phyloP scores from a whole-genome alignment of 2,797 vertebrate genomes.

The Adrianichthys oophorus region DNA sequence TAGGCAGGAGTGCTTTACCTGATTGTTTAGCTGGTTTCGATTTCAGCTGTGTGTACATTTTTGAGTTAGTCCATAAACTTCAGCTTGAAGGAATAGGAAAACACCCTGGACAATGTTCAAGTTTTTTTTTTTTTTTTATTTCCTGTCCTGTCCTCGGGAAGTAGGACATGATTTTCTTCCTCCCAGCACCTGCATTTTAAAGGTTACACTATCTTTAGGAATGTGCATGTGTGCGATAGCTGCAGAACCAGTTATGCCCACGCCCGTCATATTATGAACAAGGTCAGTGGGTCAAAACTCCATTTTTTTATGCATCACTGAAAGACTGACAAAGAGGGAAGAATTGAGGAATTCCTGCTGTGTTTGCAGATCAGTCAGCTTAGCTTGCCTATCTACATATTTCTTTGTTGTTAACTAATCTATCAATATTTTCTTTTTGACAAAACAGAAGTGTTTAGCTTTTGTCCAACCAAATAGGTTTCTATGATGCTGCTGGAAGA shows the following conservation, averaged over 20 bases:
- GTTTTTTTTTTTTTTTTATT: slow-evolving; percentile 38
- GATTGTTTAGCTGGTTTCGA: slow-evolving; percentile 52
- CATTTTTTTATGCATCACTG: slow-evolving; percentile 22
- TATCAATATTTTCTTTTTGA: too few species aligned
- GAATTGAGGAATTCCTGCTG: neutral
- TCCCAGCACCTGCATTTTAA: slow-evolving; percentile 56
- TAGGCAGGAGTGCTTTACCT: slow-evolving; percentile 59
- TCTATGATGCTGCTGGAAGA: too few species aligned
- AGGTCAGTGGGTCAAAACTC: slow-evolving; percentile 68
- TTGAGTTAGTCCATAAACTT: slow-evolving; percentile 31
- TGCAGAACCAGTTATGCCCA: slow-evolving; percentile 27
- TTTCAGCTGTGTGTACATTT: slow-evolving; percentile 37
- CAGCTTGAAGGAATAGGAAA: slow-evolving; percentile 33
- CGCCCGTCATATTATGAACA: slow-evolving; percentile 34
- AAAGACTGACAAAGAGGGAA: slow-evolving; percentile 1
- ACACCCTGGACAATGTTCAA: slow-evolving; percentile 48
- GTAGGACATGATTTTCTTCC: slow-evolving; percentile 55
- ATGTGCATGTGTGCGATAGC: slow-evolving; percentile 13
- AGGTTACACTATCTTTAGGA: slow-evolving; percentile 37
- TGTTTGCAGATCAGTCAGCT: slow-evolving; percentile 24
- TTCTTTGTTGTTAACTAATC: too few species aligned
- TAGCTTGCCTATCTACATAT: too few species aligned
- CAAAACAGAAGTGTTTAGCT: too few species aligned
- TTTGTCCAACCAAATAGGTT: too few species aligned
- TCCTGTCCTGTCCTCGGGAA: slow-evolving; percentile 42